Conservation (phyloP, 2,888 invertebrate genomes). For the Trissolcus japonicus region DNA sequence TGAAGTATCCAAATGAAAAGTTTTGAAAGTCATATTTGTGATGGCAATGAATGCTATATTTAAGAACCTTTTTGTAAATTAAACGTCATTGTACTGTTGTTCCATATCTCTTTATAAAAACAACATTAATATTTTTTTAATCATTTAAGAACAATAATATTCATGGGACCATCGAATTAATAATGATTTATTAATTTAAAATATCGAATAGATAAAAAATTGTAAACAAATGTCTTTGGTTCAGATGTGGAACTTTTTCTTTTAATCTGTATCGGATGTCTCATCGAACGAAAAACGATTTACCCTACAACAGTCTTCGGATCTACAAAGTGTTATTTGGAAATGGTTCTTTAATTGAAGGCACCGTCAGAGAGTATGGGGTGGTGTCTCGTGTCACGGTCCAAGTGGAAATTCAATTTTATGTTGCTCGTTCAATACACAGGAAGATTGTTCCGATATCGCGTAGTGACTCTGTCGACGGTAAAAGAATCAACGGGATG, state of each 20-base stretch:
- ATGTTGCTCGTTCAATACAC: constrained; percentile 58
- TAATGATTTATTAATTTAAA: too few species aligned
- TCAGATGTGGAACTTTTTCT: not conserved
- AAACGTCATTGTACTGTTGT: too few species aligned
- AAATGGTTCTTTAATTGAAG: constrained; percentile 46
- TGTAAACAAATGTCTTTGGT: too few species aligned
- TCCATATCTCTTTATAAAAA: too few species aligned
- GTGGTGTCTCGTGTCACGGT: constrained; percentile 40
- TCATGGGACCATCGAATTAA: too few species aligned
- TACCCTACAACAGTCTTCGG: constrained; percentile 3
- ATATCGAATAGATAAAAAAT: too few species aligned
- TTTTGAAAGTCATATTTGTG: constrained; percentile 9
- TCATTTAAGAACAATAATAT: too few species aligned
- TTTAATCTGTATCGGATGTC: constrained; percentile 15
- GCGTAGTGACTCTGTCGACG: constrained; percentile 62
- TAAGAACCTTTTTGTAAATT: too few species aligned
- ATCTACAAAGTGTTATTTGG: constrained; percentile 36
- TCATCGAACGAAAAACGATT: constrained; percentile 11
- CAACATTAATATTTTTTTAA: too few species aligned
- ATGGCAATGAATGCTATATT: not conserved
- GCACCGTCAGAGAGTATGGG: constrained; percentile 2
- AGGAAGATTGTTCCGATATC: constrained; percentile 66
- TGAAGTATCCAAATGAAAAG: constrained; percentile 21
- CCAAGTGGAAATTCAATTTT: constrained; percentile 51
- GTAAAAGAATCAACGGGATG: constrained; percentile 66